Evolutionary conservation across 1,140 invertebrate genomes (phyloP).

Genomic region (Ptiloglossa arizonensis): DNA sequence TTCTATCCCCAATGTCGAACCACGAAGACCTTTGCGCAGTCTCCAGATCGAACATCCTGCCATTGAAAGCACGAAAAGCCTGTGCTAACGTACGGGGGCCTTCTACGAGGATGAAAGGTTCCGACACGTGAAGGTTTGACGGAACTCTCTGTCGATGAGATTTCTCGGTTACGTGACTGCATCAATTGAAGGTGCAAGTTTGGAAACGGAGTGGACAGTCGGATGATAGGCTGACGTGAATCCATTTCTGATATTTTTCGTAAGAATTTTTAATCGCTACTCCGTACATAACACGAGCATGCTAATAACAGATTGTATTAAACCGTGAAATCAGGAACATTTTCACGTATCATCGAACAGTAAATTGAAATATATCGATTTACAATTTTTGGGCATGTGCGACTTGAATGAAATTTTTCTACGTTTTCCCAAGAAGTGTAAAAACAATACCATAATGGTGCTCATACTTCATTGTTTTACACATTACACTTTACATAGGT

Average conservation of each 20-base stretch:
- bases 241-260: neutral
- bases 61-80: conserved; percentile 9
- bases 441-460: too few relatives aligned
- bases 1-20: conserved; percentile 25
- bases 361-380: too few relatives aligned
- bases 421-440: too few relatives aligned
- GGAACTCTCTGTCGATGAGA: conserved; percentile 28
- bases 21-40: conserved; percentile 40
- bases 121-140: conserved; percentile 10
- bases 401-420: neutral
- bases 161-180: conserved; percentile 28
- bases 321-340: too few relatives aligned
- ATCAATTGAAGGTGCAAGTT: conserved; percentile 7
- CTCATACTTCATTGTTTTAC: neutral
- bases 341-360: too few relatives aligned
- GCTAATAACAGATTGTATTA: too few relatives aligned
- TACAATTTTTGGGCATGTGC: too few relatives aligned
- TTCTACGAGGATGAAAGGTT: conserved; percentile 29
- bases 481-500: neutral
- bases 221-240: neutral
- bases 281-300: too few relatives aligned
- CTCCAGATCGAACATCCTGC: conserved; percentile 51
- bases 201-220: neutral
- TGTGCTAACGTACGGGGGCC: neutral
- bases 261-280: neutral